Evolutionary conservation across 2,797 vertebrate genomes (phyloP).

Genomic region (Malurus splendens): DNA sequence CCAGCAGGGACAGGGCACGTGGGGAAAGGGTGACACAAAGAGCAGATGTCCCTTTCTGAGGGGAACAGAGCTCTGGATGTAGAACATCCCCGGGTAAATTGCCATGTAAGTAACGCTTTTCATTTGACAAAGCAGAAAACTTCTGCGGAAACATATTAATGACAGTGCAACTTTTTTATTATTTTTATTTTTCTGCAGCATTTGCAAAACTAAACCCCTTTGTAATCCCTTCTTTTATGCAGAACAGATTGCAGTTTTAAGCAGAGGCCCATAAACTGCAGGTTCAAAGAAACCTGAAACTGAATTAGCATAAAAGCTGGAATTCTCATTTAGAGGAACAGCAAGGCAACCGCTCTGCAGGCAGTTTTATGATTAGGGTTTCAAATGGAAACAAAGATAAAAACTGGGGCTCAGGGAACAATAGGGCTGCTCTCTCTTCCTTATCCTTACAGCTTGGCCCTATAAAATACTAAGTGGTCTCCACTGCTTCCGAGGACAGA

Average conservation of each 20-base stretch:
- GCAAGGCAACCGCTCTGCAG: constrained; percentile 69
- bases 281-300: constrained; percentile 78
- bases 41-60: not conserved
- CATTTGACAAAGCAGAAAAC: constrained; percentile 57
- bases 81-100: not conserved
- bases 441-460: not conserved
- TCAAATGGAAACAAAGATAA: constrained; percentile 68
- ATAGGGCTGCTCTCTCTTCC: not conserved
- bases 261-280: constrained; percentile 71
- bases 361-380: constrained; percentile 65
- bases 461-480: constrained; percentile 14
- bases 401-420: constrained; percentile 44
- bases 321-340: constrained; percentile 69
- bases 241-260: constrained; percentile 77
- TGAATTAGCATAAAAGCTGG: constrained; percentile 78
- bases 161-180: constrained; percentile 57
- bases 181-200: constrained; percentile 63
- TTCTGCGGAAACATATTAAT: constrained; percentile 43
- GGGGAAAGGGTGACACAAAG: not conserved
- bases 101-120: not conserved
- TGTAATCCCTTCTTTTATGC: constrained; percentile 74
- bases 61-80: not conserved
- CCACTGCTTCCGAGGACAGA: not conserved
- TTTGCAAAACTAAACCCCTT: constrained; percentile 70
- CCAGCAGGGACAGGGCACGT: not conserved